Conservation (phyloP, 2,888 invertebrate species). For the Pseudoips prasinana region DNA sequence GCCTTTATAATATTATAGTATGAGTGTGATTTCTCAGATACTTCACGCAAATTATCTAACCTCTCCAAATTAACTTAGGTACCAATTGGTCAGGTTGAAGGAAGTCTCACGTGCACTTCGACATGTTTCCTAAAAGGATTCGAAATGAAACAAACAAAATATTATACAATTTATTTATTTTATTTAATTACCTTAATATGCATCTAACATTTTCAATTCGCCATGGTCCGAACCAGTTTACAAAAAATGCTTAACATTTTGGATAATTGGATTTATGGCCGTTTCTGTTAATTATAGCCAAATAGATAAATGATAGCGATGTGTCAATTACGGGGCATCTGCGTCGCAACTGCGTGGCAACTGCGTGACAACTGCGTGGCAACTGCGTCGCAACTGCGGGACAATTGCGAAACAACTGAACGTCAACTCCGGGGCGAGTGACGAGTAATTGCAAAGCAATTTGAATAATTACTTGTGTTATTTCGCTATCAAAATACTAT, state of each 20-base stretch:
- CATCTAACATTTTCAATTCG: conserved; percentile 41
- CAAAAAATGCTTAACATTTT: conserved; percentile 21
- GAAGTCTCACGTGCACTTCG: too few relatives aligned
- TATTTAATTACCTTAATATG: conserved; percentile 37
- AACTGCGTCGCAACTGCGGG: not conserved
- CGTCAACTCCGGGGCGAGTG: too few relatives aligned
- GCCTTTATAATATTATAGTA: too few relatives aligned
- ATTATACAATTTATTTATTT: conserved; percentile 37
- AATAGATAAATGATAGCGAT: not conserved
- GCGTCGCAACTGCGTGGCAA: not conserved
- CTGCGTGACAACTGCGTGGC: not conserved
- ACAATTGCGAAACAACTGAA: conserved; percentile 1
- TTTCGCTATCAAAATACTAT: conserved; percentile 3
- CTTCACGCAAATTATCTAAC: too few relatives aligned
- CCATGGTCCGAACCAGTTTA: conserved; percentile 42
- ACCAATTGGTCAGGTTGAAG: too few relatives aligned
- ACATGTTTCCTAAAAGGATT: too few relatives aligned
- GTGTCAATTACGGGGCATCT: not conserved
- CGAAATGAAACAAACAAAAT: conserved; percentile 25
- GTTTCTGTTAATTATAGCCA: not conserved
- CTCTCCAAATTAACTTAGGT: too few relatives aligned
- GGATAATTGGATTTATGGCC: conserved; percentile 22
- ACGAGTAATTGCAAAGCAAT: not conserved
- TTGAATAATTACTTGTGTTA: not conserved
- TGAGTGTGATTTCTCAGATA: too few relatives aligned